phyloP scores from a whole-genome alignment of 2,113 vertebrate genomes.

The Oryzias melastigma region DNA sequence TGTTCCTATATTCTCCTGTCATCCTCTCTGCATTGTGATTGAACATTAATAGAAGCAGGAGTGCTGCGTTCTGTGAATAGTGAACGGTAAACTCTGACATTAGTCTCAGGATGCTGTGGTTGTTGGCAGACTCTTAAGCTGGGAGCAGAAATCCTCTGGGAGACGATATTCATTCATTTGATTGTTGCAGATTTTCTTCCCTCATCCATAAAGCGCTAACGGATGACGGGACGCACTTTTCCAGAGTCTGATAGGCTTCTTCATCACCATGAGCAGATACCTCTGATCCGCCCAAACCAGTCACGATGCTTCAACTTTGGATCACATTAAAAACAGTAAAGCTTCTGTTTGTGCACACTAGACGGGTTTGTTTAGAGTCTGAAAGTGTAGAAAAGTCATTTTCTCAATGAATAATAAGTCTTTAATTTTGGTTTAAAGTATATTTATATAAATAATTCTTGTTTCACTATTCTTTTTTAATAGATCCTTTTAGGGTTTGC shows the following conservation, averaged over 20 bases:
- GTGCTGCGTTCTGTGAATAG: conserved; percentile 25
- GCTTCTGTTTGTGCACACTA: no score
- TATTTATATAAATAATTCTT: no score
- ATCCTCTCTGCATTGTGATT: conserved; percentile 48
- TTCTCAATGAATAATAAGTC: no score
- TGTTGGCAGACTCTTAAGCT: no score
- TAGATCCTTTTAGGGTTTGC: no score
- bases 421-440: no score
- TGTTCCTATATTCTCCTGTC: conserved; percentile 16
- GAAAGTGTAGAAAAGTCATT: no score
- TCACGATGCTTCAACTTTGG: no score
- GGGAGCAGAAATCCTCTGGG: no score
- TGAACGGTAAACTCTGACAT: conserved; percentile 31
- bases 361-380: no score
- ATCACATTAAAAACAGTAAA: no score
- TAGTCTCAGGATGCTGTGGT: neutral
- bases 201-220: neutral
- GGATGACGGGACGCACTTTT: neutral
- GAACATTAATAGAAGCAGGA: conserved; percentile 48
- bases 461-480: no score
- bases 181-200: neutral
- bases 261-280: neutral
- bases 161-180: neutral
- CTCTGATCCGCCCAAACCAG: neutral
- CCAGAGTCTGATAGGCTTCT: neutral